Evolutionary conservation across 2,888 invertebrate species (phyloP).

Genomic region (Latheticus oryzae): DNA sequence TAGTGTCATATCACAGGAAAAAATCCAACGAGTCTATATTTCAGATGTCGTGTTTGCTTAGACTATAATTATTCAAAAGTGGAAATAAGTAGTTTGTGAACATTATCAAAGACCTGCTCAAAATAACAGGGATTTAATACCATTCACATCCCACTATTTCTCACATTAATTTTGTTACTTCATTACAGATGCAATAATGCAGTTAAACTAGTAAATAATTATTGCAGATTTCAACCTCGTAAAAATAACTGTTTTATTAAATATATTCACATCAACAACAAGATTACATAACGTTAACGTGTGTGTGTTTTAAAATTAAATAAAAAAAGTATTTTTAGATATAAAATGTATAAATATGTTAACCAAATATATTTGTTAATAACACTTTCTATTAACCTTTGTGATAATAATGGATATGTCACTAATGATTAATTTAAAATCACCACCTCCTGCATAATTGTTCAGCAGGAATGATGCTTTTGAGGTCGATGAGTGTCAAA

Average conservation of each 20-base stretch:
- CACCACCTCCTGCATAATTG: conserved; percentile 8
- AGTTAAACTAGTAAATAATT: conserved; percentile 24
- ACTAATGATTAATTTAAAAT: conserved; percentile 21
- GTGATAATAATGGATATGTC: conserved; percentile 10
- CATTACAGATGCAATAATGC: conserved; percentile 28
- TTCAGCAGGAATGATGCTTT: conserved; percentile 13
- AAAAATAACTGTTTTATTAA: conserved; percentile 31
- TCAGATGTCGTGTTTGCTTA: too few species aligned
- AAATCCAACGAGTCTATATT: too few species aligned
- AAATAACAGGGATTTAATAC: conserved; percentile 21
- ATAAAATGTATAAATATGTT: too few species aligned
- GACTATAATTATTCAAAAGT: too few species aligned
- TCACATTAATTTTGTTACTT: conserved; percentile 26
- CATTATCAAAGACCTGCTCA: conserved; percentile 10
- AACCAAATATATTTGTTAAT: conserved; percentile 2
- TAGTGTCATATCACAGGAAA: too few species aligned
- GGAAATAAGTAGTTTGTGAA: too few species aligned
- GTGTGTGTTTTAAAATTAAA: too few species aligned
- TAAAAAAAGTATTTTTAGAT: too few species aligned
- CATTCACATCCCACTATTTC: conserved; percentile 24
- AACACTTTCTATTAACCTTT: conserved; percentile 10
- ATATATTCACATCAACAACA: conserved; percentile 12
- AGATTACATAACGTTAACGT: conserved; percentile 9
- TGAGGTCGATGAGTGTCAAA: conserved; percentile 21
- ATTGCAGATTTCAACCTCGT: conserved; percentile 19